Base-by-base conservation (phyloP, 2,888 invertebrate species). In the Cyclophora albipunctata region DNA sequence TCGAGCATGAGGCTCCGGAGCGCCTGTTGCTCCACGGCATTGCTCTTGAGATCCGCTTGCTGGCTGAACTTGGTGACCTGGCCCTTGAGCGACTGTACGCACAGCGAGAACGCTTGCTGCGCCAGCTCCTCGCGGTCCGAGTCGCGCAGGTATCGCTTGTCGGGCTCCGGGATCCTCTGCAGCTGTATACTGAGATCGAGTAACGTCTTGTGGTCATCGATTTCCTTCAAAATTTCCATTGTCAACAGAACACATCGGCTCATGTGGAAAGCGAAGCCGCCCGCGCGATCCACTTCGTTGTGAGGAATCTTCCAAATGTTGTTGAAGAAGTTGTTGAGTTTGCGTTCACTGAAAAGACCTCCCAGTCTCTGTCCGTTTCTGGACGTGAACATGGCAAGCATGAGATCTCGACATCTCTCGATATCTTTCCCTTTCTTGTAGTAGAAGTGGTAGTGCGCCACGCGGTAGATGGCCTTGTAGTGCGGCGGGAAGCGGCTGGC, bases 261-360 rank as follows among this genome's bases (percentile, higher is more conserved):
- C 93, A 98, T 95, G 72, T 98, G 98, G 40, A 96, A 93, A 0
- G 96, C 94, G 73, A 98, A 95, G 58, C 96, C 95, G 3, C 98
- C 98, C 0, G 96, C 93, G 54, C 98, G 91, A 72, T 98, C 98
- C 43, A 98, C 94, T 88, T 98, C 98, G 52, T 91, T 91, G 2
- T 93, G 91, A 0, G 97, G 97, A 73, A 97, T 96, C 62, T 96
- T 91, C 98, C 98, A 98, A 51, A 98, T 94, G 46, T 97, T 96
- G 84, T 96, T 96, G 66, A 98, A 98, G 70, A 98, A 96, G 78
- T 98, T 97, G 33, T 91, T 93, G 49, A 90, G 91, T 78, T 95
- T 97, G 47, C 96, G 90, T 64, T 97, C 97, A 41, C 92, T 91
- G 75, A 98, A 98, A 7, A 98, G 86, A 5, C 98, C 98, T 62